Conservation (phyloP, 1,140 invertebrate genomes). For the Drosophila tani region DNA sequence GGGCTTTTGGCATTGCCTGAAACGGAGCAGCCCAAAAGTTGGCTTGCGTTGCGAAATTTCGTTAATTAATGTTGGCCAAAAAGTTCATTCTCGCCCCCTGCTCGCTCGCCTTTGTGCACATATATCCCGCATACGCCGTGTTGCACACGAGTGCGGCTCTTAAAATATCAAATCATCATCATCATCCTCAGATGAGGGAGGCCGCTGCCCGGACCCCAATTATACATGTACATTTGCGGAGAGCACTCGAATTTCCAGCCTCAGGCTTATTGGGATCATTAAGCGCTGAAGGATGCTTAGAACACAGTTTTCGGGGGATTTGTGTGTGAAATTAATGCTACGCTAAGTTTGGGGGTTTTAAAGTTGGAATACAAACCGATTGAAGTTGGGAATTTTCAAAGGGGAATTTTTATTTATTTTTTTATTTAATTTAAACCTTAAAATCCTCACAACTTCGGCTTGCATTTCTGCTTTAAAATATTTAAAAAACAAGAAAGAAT, state of each 20-base stretch:
- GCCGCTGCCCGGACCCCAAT: slow-evolving; percentile 32
- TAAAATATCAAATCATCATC: slow-evolving; percentile 61
- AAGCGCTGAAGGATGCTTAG: slow-evolving; percentile 32
- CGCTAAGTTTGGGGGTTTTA: slow-evolving; percentile 36
- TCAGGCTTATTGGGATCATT: slow-evolving; percentile 33
- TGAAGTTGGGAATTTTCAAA: background rate
- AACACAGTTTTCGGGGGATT: slow-evolving; percentile 8
- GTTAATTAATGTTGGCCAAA: slow-evolving; percentile 73
- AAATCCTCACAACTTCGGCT: background rate
- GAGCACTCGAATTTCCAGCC: slow-evolving; percentile 31
- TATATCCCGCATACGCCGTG: slow-evolving; percentile 62
- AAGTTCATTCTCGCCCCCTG: slow-evolving; percentile 8
- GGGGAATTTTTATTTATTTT: background rate
- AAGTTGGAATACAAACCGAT: slow-evolving; percentile 20
- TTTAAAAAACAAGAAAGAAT: slow-evolving; percentile 48
- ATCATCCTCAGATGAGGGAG: background rate
- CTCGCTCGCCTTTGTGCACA: slow-evolving; percentile 19
- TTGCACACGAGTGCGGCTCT: slow-evolving; percentile 43
- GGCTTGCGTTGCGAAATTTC: slow-evolving; percentile 42
- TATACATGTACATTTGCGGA: slow-evolving; percentile 36
- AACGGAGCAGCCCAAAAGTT: slow-evolving; percentile 35
- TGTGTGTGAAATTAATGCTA: slow-evolving; percentile 45
- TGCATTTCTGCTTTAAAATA: background rate
- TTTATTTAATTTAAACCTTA: background rate
- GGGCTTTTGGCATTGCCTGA: slow-evolving; percentile 47